Evolutionary conservation across 2,888 invertebrate species (phyloP).

Genomic region (Platycnemis pennipes): DNA sequence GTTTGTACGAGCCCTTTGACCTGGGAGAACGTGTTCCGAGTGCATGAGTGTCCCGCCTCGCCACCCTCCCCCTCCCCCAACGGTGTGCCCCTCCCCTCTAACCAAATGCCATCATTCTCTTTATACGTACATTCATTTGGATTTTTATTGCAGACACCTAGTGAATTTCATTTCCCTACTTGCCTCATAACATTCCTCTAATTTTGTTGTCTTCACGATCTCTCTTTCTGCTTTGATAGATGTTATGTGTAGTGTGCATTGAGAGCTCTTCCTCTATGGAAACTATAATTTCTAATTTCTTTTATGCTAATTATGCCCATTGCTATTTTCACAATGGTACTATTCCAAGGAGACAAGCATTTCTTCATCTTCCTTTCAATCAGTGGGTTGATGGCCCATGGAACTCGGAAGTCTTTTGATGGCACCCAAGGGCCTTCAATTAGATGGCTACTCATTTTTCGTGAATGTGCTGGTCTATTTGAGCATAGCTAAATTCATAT

Average conservation of each 20-base stretch:
- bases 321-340: not conserved
- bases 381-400: not conserved
- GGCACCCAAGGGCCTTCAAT: not conserved
- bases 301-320: not conserved
- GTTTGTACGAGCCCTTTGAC: not conserved
- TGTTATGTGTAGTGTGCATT: slow-evolving; percentile 20
- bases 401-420: not conserved
- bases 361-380: not conserved
- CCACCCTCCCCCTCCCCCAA: not conserved
- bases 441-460: no score
- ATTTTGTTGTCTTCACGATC: slow-evolving; percentile 2
- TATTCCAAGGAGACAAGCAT: not conserved
- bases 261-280: not conserved
- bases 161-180: not conserved
- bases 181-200: not conserved
- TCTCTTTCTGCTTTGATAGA: slow-evolving; percentile 31
- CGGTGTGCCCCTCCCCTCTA: not conserved
- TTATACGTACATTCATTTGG: not conserved
- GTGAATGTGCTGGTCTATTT: no score
- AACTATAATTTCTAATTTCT: not conserved
- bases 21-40: not conserved
- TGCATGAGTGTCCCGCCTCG: not conserved
- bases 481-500: no score
- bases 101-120: not conserved
- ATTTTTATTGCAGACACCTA: slow-evolving; percentile 26